Evolutionary conservation across 2,797 vertebrate species (phyloP), one percentile per base, ranked within the genome.

Genomic region (Microctenopoma steveboyesi): DNA sequence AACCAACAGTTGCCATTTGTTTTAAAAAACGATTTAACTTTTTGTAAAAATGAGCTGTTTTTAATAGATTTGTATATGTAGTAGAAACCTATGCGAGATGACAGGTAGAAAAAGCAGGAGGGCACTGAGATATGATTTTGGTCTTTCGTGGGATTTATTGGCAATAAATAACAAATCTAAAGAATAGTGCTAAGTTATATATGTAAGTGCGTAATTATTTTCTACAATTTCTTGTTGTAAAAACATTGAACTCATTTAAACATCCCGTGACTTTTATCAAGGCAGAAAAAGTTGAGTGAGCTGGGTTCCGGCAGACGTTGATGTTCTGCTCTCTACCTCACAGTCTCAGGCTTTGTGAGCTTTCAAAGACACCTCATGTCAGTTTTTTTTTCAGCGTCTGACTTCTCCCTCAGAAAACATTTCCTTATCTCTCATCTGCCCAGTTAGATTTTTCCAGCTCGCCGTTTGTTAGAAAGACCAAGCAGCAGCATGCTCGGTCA

Each of bases 351-450:
- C 77, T 89, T 88, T 87, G 82, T 86, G 74, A 75, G 72, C 50
- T 70, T 91, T 92, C 78, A 89, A 85, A 79, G 72, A 89, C 83
- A 86, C 72, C 79, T 86, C 76, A 82, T 30, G 81, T 82, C 89
- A 22, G 22, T 22, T 85, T 84, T 88, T 91, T 46, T 88, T 78
- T 68, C 30, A 33, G 50, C 76, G 52, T 61, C 78, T 80, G 74
- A 87, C 80, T 71, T 88, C 76, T 85, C 82, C 73, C 71, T 47
- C 48, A 67, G 72, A 88, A 82, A 91, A 90, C 86, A 89, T 81
- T 55, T 74, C 82, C 75, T 92, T 94, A 93, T 94, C 93, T 86
- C 63, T 88, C 81, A 86, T 88, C 89, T 81, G 89, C 89, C 88
- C 88, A 84, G 81, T 87, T 79, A 43, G 81, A 84, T 90, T 90